Evolutionary conservation across 2,888 invertebrate genomes (phyloP).

Genomic region (Diachrysia chrysitis): DNA sequence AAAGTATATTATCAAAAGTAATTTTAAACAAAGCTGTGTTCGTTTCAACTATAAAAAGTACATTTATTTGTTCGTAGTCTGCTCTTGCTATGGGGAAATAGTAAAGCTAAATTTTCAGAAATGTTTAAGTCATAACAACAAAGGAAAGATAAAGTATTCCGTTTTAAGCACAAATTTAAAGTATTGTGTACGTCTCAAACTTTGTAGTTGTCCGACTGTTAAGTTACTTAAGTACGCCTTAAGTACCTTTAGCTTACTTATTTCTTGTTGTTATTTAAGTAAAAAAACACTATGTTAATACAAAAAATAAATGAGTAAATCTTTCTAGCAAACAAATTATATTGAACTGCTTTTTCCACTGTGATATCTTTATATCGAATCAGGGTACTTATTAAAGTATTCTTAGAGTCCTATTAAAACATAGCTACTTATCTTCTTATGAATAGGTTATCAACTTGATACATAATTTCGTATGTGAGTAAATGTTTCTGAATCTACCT

Average conservation of each 20-base stretch:
- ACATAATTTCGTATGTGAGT: not conserved
- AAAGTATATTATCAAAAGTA: not conserved
- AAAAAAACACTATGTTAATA: not conserved
- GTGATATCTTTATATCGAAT: slow-evolving; percentile 4
- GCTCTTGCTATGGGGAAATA: not conserved
- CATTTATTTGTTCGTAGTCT: not conserved
- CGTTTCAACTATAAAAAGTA: not conserved
- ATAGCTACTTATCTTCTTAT: not conserved
- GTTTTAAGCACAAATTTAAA: no score
- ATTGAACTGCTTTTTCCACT: not conserved
- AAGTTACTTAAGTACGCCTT: no score
- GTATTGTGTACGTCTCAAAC: no score
- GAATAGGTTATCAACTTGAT: not conserved
- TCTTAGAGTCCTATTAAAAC: not conserved
- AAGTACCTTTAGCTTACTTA: no score
- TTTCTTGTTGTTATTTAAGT: not conserved
- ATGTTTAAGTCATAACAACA: no score
- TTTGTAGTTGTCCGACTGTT: no score
- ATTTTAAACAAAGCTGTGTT: not conserved
- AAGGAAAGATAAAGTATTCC: no score
- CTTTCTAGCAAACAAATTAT: not conserved
- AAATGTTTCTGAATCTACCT: not conserved
- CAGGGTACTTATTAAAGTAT: not conserved
- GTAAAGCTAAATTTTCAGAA: no score
- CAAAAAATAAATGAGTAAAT: not conserved